Evolutionary conservation across 53 echinoderm and acorn worm species (phyloP), one percentile per base, ranked within the genome.

Genomic region (Echinometra lucunter): DNA sequence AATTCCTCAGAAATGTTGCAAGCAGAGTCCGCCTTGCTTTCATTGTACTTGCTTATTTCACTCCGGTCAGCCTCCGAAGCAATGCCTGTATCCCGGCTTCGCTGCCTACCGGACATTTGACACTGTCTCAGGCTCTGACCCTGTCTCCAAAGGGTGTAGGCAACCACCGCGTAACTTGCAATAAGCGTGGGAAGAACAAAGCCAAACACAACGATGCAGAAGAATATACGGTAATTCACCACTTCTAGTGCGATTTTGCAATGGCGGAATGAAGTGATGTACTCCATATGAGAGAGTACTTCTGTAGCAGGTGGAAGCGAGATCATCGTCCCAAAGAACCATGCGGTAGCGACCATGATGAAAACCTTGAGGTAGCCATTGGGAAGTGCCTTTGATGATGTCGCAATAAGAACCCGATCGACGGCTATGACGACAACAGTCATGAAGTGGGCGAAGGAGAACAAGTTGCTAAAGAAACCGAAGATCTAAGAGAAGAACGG

Each of bases 321-420:
- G 38, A 78, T 78, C 0, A 78, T 19, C 21, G 78, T 78, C 18
- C 42, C 38, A 19, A 78, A 40, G 42, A 78, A 42, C 78, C 78
- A 78, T 8, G 78, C 38, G 17, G 13, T 38, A 10, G 38, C 38
- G 19, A 38, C 42, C 42, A 78, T 78, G 78, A 78, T 8, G 38
- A 19, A 78, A 19, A 78, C 78, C 23, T 42, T 38, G 2, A 78
- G 38, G 6, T 19, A 42, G 21, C 78, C 42, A 42, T 78, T 42
- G 38, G 78, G 78, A 35, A 78, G 78, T 78, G 78, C 78, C 78
- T 78, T 78, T 19, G 42, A 78, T 78, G 78, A 78, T 35, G 78
- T 78, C 78, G 42, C 78, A 42, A 78, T 78, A 7, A 78, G 42
- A 78, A 78, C 78, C 1, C 38, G 78, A 78, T 40, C 78, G 3